These are phyloP conservation scores for Agrochola litura DNA, from an alignment of 2,888 invertebrate genomes.

Conservation along the genomic window DNA sequence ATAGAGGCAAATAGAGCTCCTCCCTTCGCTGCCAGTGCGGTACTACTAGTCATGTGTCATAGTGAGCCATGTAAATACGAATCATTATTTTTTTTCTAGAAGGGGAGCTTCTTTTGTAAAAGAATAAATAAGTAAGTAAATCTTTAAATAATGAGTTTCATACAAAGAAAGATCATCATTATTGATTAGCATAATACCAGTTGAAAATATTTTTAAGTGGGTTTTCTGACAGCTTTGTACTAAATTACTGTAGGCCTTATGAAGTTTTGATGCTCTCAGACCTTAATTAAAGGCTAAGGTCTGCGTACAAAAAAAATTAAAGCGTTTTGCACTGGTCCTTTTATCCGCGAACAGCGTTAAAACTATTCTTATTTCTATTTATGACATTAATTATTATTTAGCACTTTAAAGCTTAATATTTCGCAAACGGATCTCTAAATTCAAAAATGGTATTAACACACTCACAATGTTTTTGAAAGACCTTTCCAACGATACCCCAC, in stretches of 20 bases:
- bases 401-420: too few species aligned
- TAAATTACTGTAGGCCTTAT: neutral
- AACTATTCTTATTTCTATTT: neutral
- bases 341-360: neutral
- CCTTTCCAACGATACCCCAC: too few species aligned
- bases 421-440: too few species aligned
- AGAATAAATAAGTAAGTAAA: neutral
- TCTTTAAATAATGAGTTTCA: conserved; percentile 4
- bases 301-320: neutral
- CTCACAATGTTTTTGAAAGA: too few species aligned
- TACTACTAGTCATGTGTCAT: conserved; percentile 22
- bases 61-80: conserved; percentile 26
- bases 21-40: conserved; percentile 37
- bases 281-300: neutral
- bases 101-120: neutral
- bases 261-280: neutral
- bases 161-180: too few species aligned
- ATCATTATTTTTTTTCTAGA: neutral
- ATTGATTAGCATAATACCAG: neutral
- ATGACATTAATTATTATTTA: too few species aligned
- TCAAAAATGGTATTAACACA: too few species aligned
- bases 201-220: neutral
- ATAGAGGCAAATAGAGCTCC: conserved; percentile 74
- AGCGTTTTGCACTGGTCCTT: neutral
- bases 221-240: neutral